A percentile compares a stretch with the other conserved stretches of the same genome.
phyloP scores from a whole-genome alignment of 2,113 vertebrate species.

The Aramus guarauna region DNA sequence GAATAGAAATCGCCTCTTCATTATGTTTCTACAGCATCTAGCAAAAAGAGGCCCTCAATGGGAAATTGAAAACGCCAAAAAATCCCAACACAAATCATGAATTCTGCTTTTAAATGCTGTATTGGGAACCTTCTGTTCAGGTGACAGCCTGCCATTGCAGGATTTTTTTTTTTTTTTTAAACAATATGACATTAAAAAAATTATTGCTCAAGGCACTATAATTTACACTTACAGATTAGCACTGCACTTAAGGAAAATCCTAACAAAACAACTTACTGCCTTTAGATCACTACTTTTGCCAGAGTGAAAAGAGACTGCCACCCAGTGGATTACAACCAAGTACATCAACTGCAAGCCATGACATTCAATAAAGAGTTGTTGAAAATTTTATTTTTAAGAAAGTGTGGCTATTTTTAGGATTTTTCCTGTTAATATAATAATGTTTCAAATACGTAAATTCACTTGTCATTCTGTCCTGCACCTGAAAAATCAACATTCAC shows the following conservation, averaged over 20 bases:
- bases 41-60: not conserved
- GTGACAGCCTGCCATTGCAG: not conserved
- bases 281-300: fast-evolving
- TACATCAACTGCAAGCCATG: not conserved
- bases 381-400: slow-evolving; percentile 56
- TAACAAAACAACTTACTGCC: not conserved
- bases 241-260: not conserved
- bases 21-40: not conserved
- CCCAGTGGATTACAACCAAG: slow-evolving; percentile 8
- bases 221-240: not conserved
- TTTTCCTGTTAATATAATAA: not conserved
- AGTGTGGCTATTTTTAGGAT: not conserved
- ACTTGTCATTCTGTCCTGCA: not conserved
- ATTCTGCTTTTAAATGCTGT: not conserved
- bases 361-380: not conserved
- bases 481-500: not conserved
- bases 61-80: not conserved
- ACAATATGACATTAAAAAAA: not conserved
- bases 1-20: not conserved
- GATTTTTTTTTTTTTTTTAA: not conserved
- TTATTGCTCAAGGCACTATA: not conserved
- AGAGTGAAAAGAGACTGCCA: slow-evolving; percentile 38
- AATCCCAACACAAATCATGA: not conserved
- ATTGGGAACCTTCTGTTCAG: not conserved
- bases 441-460: not conserved